phyloP scores from a whole-genome alignment of 2,888 invertebrate genomes.

The Idaea straminata region DNA sequence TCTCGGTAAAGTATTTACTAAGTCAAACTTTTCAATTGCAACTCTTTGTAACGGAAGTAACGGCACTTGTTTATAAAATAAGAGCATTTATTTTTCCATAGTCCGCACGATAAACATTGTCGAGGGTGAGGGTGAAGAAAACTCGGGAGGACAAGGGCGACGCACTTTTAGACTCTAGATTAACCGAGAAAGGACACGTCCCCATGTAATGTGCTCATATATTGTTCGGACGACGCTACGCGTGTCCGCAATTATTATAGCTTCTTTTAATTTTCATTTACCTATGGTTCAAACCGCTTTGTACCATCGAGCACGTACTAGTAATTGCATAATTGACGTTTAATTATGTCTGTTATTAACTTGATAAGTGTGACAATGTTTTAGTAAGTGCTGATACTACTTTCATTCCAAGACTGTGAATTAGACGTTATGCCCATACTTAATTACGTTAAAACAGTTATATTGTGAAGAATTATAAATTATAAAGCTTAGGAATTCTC shows the following conservation, averaged over 20 bases:
- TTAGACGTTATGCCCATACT: no score
- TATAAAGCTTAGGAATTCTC: conserved; percentile 31
- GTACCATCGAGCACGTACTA: neutral
- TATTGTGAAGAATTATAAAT: neutral
- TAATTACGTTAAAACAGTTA: neutral
- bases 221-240: conserved; percentile 67
- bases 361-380: no score
- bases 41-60: neutral
- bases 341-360: no score
- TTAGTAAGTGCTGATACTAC: no score
- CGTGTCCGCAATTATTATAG: conserved; percentile 71
- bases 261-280: conserved; percentile 22
- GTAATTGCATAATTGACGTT: no score
- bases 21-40: neutral
- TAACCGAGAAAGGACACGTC: conserved; percentile 74
- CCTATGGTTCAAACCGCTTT: no score
- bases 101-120: conserved; percentile 1
- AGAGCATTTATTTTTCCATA: neutral
- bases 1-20: no score
- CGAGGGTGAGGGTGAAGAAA: conserved; percentile 46
- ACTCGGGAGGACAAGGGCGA: conserved; percentile 63
- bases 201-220: conserved; percentile 77
- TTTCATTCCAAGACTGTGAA: no score
- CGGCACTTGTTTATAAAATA: conserved; percentile 22
- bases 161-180: conserved; percentile 72